phyloP scores from a whole-genome alignment of 2,888 invertebrate genomes.

The Drosophila koepferae region DNA sequence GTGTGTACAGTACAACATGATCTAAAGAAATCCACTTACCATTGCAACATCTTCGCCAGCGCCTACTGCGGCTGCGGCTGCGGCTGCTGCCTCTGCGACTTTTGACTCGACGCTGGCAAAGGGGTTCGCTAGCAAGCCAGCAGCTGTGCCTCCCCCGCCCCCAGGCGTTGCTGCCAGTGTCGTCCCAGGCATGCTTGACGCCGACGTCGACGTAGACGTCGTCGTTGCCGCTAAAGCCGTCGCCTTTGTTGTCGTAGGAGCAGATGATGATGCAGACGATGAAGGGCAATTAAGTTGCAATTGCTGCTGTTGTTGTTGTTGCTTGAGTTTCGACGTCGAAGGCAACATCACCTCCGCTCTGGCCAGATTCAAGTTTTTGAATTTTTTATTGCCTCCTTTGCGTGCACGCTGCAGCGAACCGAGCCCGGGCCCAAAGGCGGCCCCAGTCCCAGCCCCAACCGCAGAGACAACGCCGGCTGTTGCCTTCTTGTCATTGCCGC shows the following conservation, averaged over 20 bases:
- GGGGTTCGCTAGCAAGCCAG: conserved; percentile 55
- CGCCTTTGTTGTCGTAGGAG: conserved; percentile 44
- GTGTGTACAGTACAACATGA: conserved; percentile 40
- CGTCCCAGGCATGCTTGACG: conserved; percentile 18
- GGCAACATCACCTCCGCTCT: conserved; percentile 82
- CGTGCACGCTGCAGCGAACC: conserved; percentile 68
- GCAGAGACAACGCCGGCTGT: conserved; percentile 19
- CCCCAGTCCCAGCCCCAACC: conserved; percentile 4
- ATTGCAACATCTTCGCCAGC: conserved; percentile 67
- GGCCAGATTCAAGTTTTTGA: conserved; percentile 82
- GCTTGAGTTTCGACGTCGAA: conserved; percentile 81
- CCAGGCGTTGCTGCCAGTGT: conserved; percentile 19
- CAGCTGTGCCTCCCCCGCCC: conserved; percentile 46
- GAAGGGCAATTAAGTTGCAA: conserved; percentile 76
- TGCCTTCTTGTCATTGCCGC: conserved; percentile 60
- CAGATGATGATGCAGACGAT: conserved; percentile 37
- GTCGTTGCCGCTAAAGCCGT: conserved; percentile 21
- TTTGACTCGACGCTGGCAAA: conserved; percentile 55
- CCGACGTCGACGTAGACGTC: conserved; percentile 16
- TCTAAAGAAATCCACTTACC: conserved; percentile 72
- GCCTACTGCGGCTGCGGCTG: conserved; percentile 25
- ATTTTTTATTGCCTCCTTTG: conserved; percentile 79
- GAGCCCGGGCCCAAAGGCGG: conserved; percentile 37
- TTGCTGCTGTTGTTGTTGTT: conserved; percentile 59
- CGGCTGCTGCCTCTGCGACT: conserved; percentile 33